These are phyloP conservation scores for Drosophila yooni DNA, from an alignment of 2,888 invertebrate genomes.

Conservation along the genomic window DNA sequence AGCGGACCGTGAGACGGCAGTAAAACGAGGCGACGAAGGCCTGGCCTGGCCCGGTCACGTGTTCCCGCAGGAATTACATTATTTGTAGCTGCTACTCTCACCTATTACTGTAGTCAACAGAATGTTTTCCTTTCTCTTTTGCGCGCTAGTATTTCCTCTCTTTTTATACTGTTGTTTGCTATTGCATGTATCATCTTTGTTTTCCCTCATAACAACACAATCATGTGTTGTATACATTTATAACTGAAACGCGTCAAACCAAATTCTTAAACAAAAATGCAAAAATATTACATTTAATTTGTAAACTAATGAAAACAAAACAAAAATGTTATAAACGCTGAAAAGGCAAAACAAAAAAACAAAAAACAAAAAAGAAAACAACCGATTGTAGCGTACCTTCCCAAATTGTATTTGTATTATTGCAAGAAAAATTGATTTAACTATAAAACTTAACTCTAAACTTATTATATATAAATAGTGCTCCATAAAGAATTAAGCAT, in stretches of 20 bases:
- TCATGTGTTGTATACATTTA: constrained; percentile 12
- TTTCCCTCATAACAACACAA: constrained; percentile 6
- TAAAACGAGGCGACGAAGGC: constrained; percentile 40
- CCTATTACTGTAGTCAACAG: constrained; percentile 16
- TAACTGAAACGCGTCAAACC: constrained; percentile 77
- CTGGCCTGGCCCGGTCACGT: background rate
- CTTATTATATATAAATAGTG: constrained; percentile 10
- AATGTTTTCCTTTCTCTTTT: constrained; percentile 1
- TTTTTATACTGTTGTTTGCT: constrained; percentile 24
- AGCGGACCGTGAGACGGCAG: constrained; percentile 86
- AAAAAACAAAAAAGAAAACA: background rate
- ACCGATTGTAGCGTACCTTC: constrained; percentile 54
- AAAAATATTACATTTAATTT: constrained; percentile 49
- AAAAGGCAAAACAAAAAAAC: constrained; percentile 4
- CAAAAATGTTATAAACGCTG: constrained; percentile 15
- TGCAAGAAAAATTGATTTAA: constrained; percentile 13
- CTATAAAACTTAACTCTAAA: constrained; percentile 23
- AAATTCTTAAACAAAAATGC: constrained; percentile 72
- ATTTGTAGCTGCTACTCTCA: background rate
- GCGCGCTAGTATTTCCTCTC: constrained; percentile 46
- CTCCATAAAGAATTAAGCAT: constrained; percentile 7
- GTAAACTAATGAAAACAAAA: constrained; percentile 40
- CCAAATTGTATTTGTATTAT: constrained; percentile 40
- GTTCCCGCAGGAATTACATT: background rate
- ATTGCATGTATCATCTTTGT: constrained; percentile 6